These are phyloP conservation scores for Potamilus streckersoni DNA, from an alignment of 1,140 invertebrate species.

Conservation along the genomic window DNA sequence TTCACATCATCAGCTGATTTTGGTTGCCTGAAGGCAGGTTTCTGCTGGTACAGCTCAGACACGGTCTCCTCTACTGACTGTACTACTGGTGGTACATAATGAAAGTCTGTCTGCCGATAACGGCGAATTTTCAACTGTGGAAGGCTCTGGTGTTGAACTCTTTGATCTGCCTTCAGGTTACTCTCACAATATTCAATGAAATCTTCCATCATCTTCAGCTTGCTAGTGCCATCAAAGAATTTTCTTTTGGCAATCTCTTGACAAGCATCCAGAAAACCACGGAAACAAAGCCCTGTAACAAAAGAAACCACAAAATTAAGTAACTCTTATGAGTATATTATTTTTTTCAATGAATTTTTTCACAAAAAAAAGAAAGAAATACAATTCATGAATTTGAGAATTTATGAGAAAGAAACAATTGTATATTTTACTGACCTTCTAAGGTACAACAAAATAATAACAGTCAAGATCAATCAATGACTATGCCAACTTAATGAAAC, in stretches of 20 bases:
- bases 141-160: constrained; percentile 8
- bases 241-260: constrained; percentile 46
- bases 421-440: too few relatives aligned
- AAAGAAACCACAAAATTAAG: constrained; percentile 2
- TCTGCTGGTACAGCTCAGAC: not conserved
- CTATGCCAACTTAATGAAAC: too few relatives aligned
- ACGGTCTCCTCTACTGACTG: not conserved
- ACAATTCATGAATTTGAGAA: not conserved
- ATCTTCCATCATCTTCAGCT: constrained; percentile 38
- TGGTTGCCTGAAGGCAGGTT: constrained; percentile 4
- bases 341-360: not conserved
- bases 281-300: constrained; percentile 51
- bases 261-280: constrained; percentile 58
- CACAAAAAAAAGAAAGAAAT: not conserved
- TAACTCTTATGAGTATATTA: not conserved
- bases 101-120: constrained; percentile 5
- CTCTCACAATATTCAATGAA: constrained; percentile 49
- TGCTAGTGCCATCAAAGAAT: constrained; percentile 27
- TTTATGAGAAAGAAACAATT: not conserved
- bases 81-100: constrained; percentile 8
- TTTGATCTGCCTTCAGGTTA: constrained; percentile 26
- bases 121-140: constrained; percentile 10
- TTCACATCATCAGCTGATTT: constrained; percentile 5
- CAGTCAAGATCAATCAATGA: too few relatives aligned
- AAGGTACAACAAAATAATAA: too few relatives aligned